A percentile compares a stretch with the other conserved stretches of the same genome.
Conservation (phyloP, 2,797 vertebrate species). For the Enteromius trimaculatus region DNA sequence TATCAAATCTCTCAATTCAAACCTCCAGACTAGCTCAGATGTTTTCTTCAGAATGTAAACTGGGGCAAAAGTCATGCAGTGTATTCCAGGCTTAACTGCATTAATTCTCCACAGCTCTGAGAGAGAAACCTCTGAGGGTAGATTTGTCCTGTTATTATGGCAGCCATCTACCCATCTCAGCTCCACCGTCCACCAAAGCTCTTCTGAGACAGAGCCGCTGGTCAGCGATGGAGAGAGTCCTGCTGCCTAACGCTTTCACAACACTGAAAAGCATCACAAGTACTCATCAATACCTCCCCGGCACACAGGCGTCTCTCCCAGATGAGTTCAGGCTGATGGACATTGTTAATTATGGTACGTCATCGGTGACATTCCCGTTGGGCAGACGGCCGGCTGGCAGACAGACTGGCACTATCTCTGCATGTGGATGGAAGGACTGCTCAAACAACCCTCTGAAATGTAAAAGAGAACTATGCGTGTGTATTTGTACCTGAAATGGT, state of each 20-base stretch:
- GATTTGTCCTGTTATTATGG: neutral
- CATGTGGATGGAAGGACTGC: neutral
- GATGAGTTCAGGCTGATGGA: slow-evolving; percentile 25
- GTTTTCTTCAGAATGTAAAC: neutral
- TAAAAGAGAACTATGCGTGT: neutral
- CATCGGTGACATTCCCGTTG: slow-evolving; percentile 25
- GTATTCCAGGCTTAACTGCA: neutral
- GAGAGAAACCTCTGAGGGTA: neutral
- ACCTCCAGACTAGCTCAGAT: neutral
- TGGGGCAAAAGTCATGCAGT: neutral
- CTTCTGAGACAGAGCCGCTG: neutral
- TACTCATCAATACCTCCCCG: neutral
- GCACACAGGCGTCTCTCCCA: neutral
- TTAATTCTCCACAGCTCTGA: neutral
- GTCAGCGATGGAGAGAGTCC: neutral
- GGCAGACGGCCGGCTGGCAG: neutral
- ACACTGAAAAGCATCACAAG: neutral
- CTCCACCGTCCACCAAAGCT: neutral
- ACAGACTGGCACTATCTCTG: slow-evolving; percentile 3
- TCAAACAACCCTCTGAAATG: neutral
- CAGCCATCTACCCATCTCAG: neutral
- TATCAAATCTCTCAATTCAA: neutral
- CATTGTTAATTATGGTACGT: slow-evolving; percentile 22
- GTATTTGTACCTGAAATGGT: no score
- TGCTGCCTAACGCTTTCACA: neutral